A percentile compares a stretch with the other conserved stretches of the same genome.
These are phyloP conservation scores for Toxostoma redivivum DNA, from an alignment of 2,113 vertebrate species.

Conservation along the genomic window DNA sequence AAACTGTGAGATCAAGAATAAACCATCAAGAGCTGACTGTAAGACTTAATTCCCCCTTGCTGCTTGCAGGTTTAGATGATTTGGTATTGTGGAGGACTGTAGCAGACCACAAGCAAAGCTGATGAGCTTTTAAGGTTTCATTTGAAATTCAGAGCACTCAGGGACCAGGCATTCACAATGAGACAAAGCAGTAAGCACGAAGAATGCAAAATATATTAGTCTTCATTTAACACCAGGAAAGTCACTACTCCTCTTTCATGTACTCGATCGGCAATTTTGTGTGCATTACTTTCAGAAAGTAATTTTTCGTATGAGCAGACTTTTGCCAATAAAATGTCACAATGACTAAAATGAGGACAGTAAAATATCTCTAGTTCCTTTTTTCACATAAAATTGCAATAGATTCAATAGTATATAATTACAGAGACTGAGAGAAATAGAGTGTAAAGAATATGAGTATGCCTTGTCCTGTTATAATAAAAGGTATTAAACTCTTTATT, in stretches of 20 bases:
- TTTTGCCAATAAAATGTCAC: conserved; percentile 50
- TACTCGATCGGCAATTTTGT: conserved; percentile 35
- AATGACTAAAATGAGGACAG: not conserved
- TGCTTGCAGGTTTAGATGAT: not conserved
- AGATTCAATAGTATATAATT: conserved; percentile 28
- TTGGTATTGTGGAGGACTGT: not conserved
- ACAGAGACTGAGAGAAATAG: conserved; percentile 1
- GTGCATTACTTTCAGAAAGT: conserved; percentile 33
- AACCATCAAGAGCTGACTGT: not conserved
- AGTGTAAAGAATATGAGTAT: conserved; percentile 5
- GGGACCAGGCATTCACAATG: not conserved
- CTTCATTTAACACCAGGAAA: conserved; percentile 18
- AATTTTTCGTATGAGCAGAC: conserved; percentile 12
- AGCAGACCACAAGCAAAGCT: not conserved
- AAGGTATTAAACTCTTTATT: not conserved
- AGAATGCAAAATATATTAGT: conserved; percentile 29
- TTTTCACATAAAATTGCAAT: conserved; percentile 30
- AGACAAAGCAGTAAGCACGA: conserved; percentile 26
- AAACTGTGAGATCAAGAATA: not conserved
- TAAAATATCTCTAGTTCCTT: conserved; percentile 16
- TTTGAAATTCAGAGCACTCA: conserved; percentile 42
- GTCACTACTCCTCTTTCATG: not conserved
- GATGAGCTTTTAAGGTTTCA: not conserved
- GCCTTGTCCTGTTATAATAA: not conserved
- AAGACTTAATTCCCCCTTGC: not conserved